Percentiles rank a stretch among this genome's conserved stretches.
Conservation (phyloP, 2,888 invertebrate genomes). For the Cephus sareptanus region DNA sequence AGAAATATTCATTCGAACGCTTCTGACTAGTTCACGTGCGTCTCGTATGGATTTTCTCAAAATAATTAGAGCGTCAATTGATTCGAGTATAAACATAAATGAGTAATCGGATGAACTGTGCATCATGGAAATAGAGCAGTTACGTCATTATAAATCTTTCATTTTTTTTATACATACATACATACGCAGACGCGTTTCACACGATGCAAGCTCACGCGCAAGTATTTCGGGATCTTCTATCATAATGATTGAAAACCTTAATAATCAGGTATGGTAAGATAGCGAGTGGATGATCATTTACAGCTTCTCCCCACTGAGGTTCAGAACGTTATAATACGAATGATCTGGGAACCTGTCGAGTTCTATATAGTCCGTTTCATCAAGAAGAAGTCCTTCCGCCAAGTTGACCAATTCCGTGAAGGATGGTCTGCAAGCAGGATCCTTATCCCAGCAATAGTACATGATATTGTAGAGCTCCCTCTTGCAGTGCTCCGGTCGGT, state of each 20-base stretch:
- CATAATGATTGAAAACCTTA: too few relatives aligned
- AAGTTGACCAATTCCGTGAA: conserved; percentile 85
- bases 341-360: conserved; percentile 93
- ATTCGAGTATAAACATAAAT: too few relatives aligned
- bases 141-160: too few relatives aligned
- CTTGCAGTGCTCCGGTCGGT: conserved; percentile 94
- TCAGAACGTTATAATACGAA: conserved; percentile 88
- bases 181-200: too few relatives aligned
- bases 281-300: conserved; percentile 44
- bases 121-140: too few relatives aligned
- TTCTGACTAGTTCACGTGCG: conserved; percentile 27
- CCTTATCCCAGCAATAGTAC: conserved; percentile 95
- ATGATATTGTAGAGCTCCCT: conserved; percentile 93
- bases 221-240: too few relatives aligned
- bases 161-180: too few relatives aligned
- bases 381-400: conserved; percentile 85
- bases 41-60: neutral
- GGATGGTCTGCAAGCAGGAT: conserved; percentile 83
- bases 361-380: conserved; percentile 94
- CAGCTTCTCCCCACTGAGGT: conserved; percentile 86
- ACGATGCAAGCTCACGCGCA: too few relatives aligned
- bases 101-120: too few relatives aligned
- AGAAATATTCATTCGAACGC: conserved; percentile 22
- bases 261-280: too few relatives aligned
- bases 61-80: neutral